Evolutionary conservation across 2,888 invertebrate genomes (phyloP), one percentile per base, ranked within the genome.

Genomic region (Ophraella communa): DNA sequence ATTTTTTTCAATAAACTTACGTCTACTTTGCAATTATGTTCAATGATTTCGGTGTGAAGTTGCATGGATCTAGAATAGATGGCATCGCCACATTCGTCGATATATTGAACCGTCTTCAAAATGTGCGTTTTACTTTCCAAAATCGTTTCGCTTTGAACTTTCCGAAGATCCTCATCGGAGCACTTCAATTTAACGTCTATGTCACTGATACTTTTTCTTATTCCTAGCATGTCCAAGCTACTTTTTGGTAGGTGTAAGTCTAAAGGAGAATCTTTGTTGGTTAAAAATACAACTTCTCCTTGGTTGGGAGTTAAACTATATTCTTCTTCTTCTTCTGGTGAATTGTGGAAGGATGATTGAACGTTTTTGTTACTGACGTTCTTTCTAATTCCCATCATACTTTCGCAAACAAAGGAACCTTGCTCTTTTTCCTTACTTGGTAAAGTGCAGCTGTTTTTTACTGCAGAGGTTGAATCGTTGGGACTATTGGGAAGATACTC

Each of bases 11-110:
- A 24, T 7, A 62, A 20, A 10, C 51, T 18, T 1, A 51, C 10
- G 17, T 62, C 47, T 20, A 33, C 30, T 17, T 61, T 33, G 8
- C 56, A 53, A n/a, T 61, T 56, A 7, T 59, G 27, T 30, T 44
- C 49, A 1, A 51, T 51, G 2, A 51, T 51, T 27, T 51, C 49
- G 17, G 14, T 51, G 1, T 27, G 27, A 24, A 51, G 8, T 8
- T 23, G 49, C 49, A 51, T 51, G 10, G 14, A 17, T 3, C 20
- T 24, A 1, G 45, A 3, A 14, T 17, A 30, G 53, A 53, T 10
- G 1, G 44, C n/a, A 7, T 53, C n/a, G 14, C 21, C 14, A 14
- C 27, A 27, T 17, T 51, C 27, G 17, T 51, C 17, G 8, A 27
- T 8, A 17, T 4, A 51, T 7, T 51, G 14, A 7, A 27, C 3